phyloP scores from a whole-genome alignment of 92 coral and sea anemone species.

The Micromussa lordhowensis region DNA sequence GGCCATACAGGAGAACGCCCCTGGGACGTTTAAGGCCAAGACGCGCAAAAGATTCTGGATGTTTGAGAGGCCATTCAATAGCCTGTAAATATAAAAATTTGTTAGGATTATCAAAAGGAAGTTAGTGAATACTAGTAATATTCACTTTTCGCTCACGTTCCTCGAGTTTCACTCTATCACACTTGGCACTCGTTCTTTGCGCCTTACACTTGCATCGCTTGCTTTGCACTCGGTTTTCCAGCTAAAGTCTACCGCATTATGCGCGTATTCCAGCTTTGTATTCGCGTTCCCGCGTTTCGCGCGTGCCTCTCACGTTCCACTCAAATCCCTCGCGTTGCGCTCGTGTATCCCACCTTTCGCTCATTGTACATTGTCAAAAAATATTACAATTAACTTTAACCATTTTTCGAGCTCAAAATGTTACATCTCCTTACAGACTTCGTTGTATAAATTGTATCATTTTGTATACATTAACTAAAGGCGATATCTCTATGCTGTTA shows the following conservation, averaged over 20 bases:
- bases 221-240: not conserved
- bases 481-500: no score
- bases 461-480: no score
- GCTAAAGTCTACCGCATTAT: not conserved
- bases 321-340: not conserved
- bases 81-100: conserved; percentile 58
- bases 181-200: no score
- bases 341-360: not conserved
- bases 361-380: no score
- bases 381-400: no score
- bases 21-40: conserved; percentile 92
- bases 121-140: no score
- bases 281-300: not conserved
- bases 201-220: not conserved
- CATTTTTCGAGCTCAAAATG: no score
- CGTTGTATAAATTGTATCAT: no score
- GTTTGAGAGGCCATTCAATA: conserved; percentile 93
- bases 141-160: no score
- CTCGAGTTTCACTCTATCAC: no score
- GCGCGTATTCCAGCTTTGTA: not conserved
- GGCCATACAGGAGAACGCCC: conserved; percentile 95
- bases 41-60: conserved; percentile 91
- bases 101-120: not conserved
- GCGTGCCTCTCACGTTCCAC: not conserved
- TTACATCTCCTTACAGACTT: no score